These are phyloP conservation scores for Pollenia labialis DNA, from an alignment of 2,888 invertebrate genomes.

Conservation along the genomic window DNA sequence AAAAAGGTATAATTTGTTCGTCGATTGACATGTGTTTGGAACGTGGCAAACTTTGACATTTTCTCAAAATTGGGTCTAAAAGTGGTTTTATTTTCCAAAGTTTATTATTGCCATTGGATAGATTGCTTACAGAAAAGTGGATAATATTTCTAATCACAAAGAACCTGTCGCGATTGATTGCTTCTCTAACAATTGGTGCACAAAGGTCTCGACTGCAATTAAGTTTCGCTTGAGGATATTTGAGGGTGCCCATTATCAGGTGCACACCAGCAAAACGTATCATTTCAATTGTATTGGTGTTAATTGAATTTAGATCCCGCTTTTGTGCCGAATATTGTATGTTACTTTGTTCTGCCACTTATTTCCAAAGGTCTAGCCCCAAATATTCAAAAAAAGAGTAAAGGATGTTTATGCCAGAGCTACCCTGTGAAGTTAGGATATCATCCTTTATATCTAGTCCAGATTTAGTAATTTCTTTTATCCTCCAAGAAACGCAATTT, in stretches of 20 bases:
- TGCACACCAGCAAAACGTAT: constrained; percentile 37
- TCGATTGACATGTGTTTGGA: constrained; percentile 76
- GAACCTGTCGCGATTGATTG: constrained; percentile 28
- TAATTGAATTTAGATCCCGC: constrained; percentile 10
- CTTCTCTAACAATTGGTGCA: constrained; percentile 20
- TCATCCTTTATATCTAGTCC: constrained; percentile 18
- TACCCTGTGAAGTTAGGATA: background rate
- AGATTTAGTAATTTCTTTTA: constrained; percentile 12
- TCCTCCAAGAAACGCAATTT: background rate
- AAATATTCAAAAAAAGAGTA: constrained; percentile 13
- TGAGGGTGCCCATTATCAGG: constrained; percentile 39
- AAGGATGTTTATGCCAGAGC: too few species aligned
- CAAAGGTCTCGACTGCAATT: constrained; percentile 35
- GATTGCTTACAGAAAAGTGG: constrained; percentile 9
- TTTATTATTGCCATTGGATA: background rate
- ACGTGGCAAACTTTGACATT: constrained; percentile 69
- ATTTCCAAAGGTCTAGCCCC: constrained; percentile 47
- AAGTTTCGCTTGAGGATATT: constrained; percentile 50
- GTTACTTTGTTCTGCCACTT: constrained; percentile 9
- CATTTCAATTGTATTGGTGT: constrained; percentile 40
- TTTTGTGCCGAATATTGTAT: constrained; percentile 51
- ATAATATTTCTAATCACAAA: constrained; percentile 15
- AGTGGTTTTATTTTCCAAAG: constrained; percentile 70
- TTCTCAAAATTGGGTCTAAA: constrained; percentile 65
- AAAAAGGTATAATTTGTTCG: constrained; percentile 78